Base-by-base conservation (phyloP, 2,113 vertebrate genomes). In the Otus sunia region DNA sequence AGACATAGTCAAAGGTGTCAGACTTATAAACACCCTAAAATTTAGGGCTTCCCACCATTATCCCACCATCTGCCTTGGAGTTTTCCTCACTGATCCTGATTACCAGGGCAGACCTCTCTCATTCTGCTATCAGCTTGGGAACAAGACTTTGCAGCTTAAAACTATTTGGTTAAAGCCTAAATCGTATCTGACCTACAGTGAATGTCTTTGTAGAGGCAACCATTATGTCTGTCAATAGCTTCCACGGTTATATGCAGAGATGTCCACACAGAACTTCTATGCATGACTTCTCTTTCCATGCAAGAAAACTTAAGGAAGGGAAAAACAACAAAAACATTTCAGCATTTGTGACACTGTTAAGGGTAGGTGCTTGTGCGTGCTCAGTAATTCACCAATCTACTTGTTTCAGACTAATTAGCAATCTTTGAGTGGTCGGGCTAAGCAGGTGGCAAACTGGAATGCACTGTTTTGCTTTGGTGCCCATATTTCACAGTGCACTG, bases 401-500 rank as follows among this genome's bases (percentile, higher is more conserved):
- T 69, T 16, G 25, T 25, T 92, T 92, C 45, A 71, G 79, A 79
- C 55, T 85, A 90, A 97, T 95, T 96, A 91, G 62, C 37, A 73
- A 76, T 76, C 29, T 92, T 66, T 25, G 43, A 92, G 73, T 10
- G 8, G 36, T 84, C 75, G 23, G 82, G 49, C 74, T 92, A 90
- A 96, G 89, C 81, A 91, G 69, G 66, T 87, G 84, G 77, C 73
- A 94, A 95, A 94, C 47, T 80, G 67, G 63, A 95, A 94, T 43
- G 32, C 73, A 87, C 67, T 94, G 84, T 85, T 97, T 97, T 94
- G 53, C 63, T 83, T 92, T 94, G 86, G 17, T 85, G 60, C 45
- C 62, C 67, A 32, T 96, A 97, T 95, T 97, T 97, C 83, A 96
- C 49, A 66, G 29, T 55, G 8, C 58, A 72, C 50, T 73, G 66